Evolutionary conservation across 2,888 invertebrate species (phyloP).

Genomic region (Cheiracanthium punctorium): DNA sequence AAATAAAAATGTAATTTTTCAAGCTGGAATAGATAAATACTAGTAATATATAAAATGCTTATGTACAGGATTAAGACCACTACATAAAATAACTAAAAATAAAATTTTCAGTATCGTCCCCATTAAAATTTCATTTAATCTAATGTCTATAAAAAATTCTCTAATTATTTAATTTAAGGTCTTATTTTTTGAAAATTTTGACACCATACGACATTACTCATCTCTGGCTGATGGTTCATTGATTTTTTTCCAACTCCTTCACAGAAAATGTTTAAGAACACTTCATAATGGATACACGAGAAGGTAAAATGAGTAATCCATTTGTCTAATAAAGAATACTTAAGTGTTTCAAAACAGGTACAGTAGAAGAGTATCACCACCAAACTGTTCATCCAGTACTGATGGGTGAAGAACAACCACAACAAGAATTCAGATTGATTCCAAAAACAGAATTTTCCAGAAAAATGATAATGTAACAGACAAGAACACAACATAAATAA

Average conservation of each 20-base stretch:
- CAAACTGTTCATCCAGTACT: background rate
- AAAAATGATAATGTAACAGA: too few relatives aligned
- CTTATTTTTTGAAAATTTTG: too few relatives aligned
- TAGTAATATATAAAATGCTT: background rate
- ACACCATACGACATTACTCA: background rate
- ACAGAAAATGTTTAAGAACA: slow-evolving; percentile 2
- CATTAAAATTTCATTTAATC: too few relatives aligned
- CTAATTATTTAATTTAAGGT: too few relatives aligned
- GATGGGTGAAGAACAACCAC: background rate
- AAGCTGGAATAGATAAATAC: background rate
- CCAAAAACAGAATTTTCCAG: too few relatives aligned
- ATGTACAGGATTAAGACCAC: background rate
- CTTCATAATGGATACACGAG: background rate
- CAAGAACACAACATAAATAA: too few relatives aligned
- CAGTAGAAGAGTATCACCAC: background rate
- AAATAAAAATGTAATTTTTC: too few relatives aligned
- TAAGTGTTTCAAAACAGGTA: background rate
- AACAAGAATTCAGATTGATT: too few relatives aligned
- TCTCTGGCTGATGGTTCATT: background rate
- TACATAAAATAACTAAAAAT: background rate
- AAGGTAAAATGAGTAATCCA: background rate
- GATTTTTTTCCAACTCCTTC: background rate
- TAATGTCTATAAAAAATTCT: too few relatives aligned
- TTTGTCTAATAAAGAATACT: background rate
- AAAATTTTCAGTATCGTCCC: too few relatives aligned